Conservation (phyloP, 2,888 invertebrate species). For the Odontocerum albicorne region DNA sequence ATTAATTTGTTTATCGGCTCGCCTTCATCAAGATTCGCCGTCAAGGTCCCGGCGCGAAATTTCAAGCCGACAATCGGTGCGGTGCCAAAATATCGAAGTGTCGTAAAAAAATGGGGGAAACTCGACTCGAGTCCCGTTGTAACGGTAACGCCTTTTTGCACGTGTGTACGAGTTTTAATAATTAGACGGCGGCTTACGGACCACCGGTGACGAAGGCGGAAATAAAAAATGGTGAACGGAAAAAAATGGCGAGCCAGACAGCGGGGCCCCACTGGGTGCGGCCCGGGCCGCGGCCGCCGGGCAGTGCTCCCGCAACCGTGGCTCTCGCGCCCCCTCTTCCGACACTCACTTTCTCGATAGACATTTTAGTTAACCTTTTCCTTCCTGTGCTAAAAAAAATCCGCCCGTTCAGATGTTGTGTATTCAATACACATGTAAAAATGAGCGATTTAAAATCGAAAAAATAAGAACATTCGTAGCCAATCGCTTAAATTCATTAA, state of each 20-base stretch:
- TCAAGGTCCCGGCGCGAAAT: neutral
- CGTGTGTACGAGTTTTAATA: neutral
- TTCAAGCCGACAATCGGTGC: neutral
- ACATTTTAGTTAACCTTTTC: neutral
- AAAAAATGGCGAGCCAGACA: slow-evolving; percentile 49
- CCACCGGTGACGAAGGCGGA: slow-evolving; percentile 20
- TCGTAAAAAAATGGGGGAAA: neutral
- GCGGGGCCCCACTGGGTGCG: slow-evolving; percentile 59
- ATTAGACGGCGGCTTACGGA: neutral
- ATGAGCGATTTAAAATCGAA: no score
- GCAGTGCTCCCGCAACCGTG: neutral
- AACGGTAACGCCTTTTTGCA: neutral
- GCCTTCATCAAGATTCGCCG: neutral
- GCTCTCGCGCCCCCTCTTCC: neutral
- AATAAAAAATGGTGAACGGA: slow-evolving; percentile 19
- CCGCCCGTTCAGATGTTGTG: no score
- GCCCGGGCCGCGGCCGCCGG: slow-evolving; percentile 29
- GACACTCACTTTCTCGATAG: neutral
- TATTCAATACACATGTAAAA: no score
- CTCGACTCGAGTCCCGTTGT: neutral
- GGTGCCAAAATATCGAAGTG: neutral
- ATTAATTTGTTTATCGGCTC: neutral
- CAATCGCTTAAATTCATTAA: no score
- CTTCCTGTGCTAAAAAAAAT: neutral
- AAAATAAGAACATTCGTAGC: no score